phyloP scores from a whole-genome alignment of 2,888 invertebrate species.

The Drosophila flavopinicola region DNA sequence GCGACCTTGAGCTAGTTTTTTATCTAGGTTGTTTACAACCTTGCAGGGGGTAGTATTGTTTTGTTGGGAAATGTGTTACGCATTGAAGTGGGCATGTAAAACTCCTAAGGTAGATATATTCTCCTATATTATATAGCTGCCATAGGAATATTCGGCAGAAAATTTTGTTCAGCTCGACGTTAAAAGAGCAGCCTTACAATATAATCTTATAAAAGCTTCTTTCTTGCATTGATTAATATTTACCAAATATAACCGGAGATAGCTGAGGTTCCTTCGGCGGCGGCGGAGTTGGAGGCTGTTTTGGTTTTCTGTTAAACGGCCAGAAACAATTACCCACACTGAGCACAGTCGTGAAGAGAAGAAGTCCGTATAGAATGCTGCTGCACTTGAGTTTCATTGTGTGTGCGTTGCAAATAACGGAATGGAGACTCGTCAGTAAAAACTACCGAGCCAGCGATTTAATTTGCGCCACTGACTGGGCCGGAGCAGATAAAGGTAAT shows the following conservation, averaged over 20 bases:
- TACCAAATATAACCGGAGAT: conserved; percentile 84
- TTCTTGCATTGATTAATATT: conserved; percentile 27
- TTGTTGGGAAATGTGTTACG: too few species aligned
- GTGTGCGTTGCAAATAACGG: conserved; percentile 36
- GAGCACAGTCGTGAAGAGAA: conserved; percentile 46
- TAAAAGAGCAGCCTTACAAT: too few species aligned
- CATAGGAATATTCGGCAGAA: too few species aligned
- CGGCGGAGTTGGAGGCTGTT: conserved; percentile 15
- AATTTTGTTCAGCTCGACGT: too few species aligned
- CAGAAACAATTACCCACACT: conserved; percentile 47
- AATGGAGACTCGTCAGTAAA: conserved; percentile 13
- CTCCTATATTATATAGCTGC: too few species aligned
- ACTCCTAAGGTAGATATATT: too few species aligned
- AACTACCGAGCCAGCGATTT: conserved; percentile 10
- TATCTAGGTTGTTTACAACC: too few species aligned
- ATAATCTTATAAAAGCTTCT: too few species aligned
- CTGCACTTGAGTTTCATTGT: conserved; percentile 31
- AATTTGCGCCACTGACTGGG: conserved; percentile 24
- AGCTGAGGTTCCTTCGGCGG: conserved; percentile 51
- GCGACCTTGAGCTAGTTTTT: background rate
- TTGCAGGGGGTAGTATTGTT: too few species aligned
- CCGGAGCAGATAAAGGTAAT: conserved; percentile 49
- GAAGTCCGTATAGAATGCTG: conserved; percentile 11
- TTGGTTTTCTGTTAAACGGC: conserved; percentile 47
- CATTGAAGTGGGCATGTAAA: too few species aligned